Base-by-base conservation (phyloP, 2,797 vertebrate species). In the Manis javanica region DNA sequence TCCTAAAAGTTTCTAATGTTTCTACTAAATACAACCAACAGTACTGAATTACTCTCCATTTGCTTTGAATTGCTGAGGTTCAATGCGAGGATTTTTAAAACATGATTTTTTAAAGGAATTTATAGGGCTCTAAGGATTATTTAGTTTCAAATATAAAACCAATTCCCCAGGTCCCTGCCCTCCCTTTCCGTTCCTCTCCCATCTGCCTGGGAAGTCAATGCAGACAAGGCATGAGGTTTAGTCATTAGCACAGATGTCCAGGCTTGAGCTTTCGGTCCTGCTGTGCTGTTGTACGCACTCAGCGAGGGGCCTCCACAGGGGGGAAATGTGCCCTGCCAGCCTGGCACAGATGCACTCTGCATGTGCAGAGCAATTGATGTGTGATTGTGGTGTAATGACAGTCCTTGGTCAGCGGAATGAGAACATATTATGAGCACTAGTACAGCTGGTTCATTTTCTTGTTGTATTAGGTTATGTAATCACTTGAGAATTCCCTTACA, bases 391-490 rank as follows among this genome's bases (percentile, higher is more conserved):
- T 21, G 68, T 87, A 92, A 95, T 97, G 94, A 96, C 95, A 96
- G 88, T 75, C 83, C 84, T 75, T 37, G 95, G 86, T 96, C 95
- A 96, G 92, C 97, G 88, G 85, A 96, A 94, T 29, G 77, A 92
- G 85, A n/a, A 72, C n/a, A 46, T 87, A 94, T 94, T 78, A 88
- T 61, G 92, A 95, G 94, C 14, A 0, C 72, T 75, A 46, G 81
- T 39, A 87, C 97, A 97, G 96, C 96, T 96, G 95, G 94, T 89
- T 95, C 94, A 88, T 74, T 95, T 95, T 90, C 86, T 63, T 89
- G 78, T 83, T 92, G 71, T 46, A 57, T 34, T 55, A 72, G 82
- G 69, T 82, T 83, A 72, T 81, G 78, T 37, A 95, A 92, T 96
- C 83, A 49, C 66, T 59, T 14, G 42, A 93, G 92, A 96, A 95